Base-by-base conservation (phyloP, 1,140 invertebrate species). In the Potamilus streckersoni region DNA sequence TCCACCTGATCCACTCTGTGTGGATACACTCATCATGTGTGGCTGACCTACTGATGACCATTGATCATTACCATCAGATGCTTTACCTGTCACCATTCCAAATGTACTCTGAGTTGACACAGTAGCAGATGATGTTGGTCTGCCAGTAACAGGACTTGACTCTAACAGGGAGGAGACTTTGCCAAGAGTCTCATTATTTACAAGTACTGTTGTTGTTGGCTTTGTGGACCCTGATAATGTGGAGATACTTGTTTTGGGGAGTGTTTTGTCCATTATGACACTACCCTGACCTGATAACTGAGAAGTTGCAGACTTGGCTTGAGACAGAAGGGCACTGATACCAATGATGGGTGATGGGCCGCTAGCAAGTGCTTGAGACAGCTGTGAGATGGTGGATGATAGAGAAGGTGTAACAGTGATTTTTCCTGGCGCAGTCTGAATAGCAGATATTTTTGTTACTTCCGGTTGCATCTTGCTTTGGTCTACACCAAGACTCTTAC, bases 91-190 rank as follows among this genome's bases (percentile, higher is more conserved):
- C 16, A 59, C 31, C 16, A 73, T n/a, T 17, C 64, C 59, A 5
- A 62, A 27, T 27, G 74, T 19, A 66, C 71, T 58, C 11, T 49
- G 38, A 49, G 38, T 49, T 49, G 38, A 49, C 38, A 49, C 38
- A 49, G 38, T 49, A 8, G 38, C 38, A 49, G 38, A 49, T 49
- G 38, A 49, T 49, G 38, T 6, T 8, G 38, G 38, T 49, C 38
- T 49, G 38, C 79, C 75, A 63, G 74, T 80, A 5, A 82, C 72
- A 55, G 82, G 78, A 69, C 79, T 80, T 16, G 82, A 79, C 72
- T 86, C 83, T 14, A 85, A 49, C 15, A 85, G 62, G 6, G 84
- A 86, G n/a, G 83, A 81, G 5, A 85, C 83, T 64, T 82, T 80
- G 6, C 85, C 85, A 3, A 85, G 77, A 15, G 82, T 78, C 68